Base-by-base conservation (phyloP, 2,888 invertebrate genomes). In the Andrena bicolor region DNA sequence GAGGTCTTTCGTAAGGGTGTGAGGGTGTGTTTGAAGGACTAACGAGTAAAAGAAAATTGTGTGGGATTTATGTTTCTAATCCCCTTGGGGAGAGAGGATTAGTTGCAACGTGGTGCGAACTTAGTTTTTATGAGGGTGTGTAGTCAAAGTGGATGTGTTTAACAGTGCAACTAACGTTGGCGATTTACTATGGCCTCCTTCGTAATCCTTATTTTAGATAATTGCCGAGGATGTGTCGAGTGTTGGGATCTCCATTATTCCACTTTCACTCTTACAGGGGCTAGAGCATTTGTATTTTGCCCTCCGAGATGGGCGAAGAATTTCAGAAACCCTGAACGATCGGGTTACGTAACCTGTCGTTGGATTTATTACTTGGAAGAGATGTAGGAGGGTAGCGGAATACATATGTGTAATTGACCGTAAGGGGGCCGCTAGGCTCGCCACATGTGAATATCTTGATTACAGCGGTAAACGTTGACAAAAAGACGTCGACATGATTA, bases 371-470 rank as follows among this genome's bases (percentile, higher is more conserved):
- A 48, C 20, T 16, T 60, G 5, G 32, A 2, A 32, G 23, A 53
- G 26, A 41, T 73, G 35, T 41, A 61, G 20, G 6, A 20, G 6
- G 2, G 13, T 16, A 4, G 65, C 10, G 49, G 60, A 58, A 28
- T 58, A 56, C 32, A 49, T 77, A 66, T n/a, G 71, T 71, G 71
- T 80, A 80, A 80, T 80, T 77, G 78, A 61, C 78, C 71, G 70
- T 77, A 66, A 80, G 66, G 70, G 56, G 51, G 61, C 60, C 51
- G 53, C 63, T 58, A 28, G 30, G 51, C 20, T 32, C 68, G 53
- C 53, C 76, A 56, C 23, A 23, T 23, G 8, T 48, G 71, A 77
- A 77, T 80, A 80, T 80, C 80, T 80, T 80, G 80, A 80, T 80
- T 71, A 77, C 65, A 65, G 23, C 48, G 65, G 65, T 41, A 53